Evolutionary conservation across 2,888 invertebrate genomes (phyloP), one percentile per base, ranked within the genome.

Genomic region (Trissonchulus sp.): DNA sequence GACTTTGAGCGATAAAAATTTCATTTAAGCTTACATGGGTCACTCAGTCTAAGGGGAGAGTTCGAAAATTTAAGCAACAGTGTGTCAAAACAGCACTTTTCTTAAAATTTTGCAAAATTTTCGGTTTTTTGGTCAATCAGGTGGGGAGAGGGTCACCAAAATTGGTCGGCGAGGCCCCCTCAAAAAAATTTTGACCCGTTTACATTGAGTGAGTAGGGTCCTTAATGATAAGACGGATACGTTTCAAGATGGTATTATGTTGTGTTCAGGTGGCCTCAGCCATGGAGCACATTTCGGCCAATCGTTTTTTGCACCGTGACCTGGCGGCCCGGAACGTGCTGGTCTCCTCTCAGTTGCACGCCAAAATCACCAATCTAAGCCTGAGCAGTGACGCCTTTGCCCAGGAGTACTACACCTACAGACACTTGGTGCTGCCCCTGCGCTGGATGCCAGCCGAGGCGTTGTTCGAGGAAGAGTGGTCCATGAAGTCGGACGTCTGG

Each of bases 371-470:
- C 18, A 37, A 36, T 18, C 73, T 74, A 28, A 72, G 48, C 28
- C 34, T 75, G 30, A 48, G 60, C 34, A 68, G 30, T 80, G 94
- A 93, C 80, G 92, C 93, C 0, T 93, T 95, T 85, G 91, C 91
- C 68, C 90, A 91, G 79, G 95, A 97, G 84, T 97, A 96, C 86
- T 92, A 90, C 84, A 92, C 92, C 80, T 89, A 92, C 81, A 90
- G 91, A 77, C 93, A 93, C 82, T 90, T 90, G 87, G 89, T 91
- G 80, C 89, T 95, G 69, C 94, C 95, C 0, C 86, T 95, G 18
- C 90, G 96, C 80, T 96, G 96, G 96, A 85, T 94, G 84, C 92
- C 95, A 0, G 89, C 90, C 30, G 96, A 97, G 85, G 93, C 93
- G 0, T 91, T 93, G 0, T 88, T 91, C 79, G 94, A 95, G 81